Evolutionary conservation across 2,888 invertebrate species (phyloP).

Genomic region (Pseudanteris insignis): DNA sequence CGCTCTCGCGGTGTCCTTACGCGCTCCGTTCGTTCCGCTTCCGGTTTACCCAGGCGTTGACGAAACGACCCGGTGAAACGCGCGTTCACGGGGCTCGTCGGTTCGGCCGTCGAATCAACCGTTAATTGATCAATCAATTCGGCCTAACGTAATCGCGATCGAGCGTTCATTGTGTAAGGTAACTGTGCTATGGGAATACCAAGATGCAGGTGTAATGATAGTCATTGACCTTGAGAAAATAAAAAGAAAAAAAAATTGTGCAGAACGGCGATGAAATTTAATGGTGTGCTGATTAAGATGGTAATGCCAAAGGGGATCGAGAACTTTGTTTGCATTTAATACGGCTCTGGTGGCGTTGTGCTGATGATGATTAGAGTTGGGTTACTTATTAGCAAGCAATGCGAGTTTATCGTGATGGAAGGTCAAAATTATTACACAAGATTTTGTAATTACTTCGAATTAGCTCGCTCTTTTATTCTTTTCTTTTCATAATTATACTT

Average conservation of each 20-base stretch:
- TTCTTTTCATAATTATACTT: not conserved
- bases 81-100: not conserved
- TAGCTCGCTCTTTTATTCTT: not conserved
- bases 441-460: constrained; percentile 7
- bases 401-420: not conserved
- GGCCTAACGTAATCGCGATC: not conserved
- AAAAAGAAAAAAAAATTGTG: constrained; percentile 5
- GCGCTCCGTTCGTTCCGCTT: no score
- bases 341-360: constrained; percentile 3
- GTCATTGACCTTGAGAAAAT: constrained; percentile 18
- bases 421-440: constrained; percentile 21
- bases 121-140: no score
- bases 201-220: not conserved
- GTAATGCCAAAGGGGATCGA: not conserved
- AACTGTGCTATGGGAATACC: constrained; percentile 4
- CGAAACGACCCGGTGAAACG: constrained; percentile 10
- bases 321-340: constrained; percentile 6
- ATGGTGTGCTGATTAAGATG: constrained; percentile 3
- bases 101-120: not conserved
- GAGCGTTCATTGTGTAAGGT: constrained; percentile 4
- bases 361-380: constrained; percentile 9
- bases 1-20: no score
- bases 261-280: no score
- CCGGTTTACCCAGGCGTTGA: no score
- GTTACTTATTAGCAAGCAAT: constrained; percentile 3